These are phyloP conservation scores for Tetropium fuscum DNA, from an alignment of 2,888 invertebrate genomes.

Conservation along the genomic window DNA sequence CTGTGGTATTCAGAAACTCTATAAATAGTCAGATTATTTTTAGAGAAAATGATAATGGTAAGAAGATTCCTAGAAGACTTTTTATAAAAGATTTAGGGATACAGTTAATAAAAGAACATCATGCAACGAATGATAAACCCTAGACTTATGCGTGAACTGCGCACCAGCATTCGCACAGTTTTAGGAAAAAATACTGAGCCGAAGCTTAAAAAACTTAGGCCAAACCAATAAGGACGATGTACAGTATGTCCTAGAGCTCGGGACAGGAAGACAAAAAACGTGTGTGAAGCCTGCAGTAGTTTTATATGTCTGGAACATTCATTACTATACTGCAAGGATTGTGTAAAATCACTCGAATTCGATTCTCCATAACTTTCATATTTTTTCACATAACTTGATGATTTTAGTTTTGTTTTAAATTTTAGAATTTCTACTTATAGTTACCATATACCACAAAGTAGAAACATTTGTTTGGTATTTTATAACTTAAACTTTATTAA, in stretches of 20 bases:
- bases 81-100: constrained; percentile 17
- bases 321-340: not conserved
- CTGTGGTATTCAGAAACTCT: no score
- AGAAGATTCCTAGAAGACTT: constrained; percentile 2
- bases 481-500: not conserved
- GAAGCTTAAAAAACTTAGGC: constrained; percentile 3
- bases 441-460: not conserved
- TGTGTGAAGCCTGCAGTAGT: constrained; percentile 29
- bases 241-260: constrained; percentile 9
- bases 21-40: no score
- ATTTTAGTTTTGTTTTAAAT: not conserved
- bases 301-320: constrained; percentile 6
- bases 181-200: constrained; percentile 16
- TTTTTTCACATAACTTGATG: not conserved
- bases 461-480: not conserved
- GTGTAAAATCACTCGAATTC: not conserved
- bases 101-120: constrained; percentile 18
- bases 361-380: not conserved
- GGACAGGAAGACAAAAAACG: constrained; percentile 17
- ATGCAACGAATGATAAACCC: constrained; percentile 20
- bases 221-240: constrained; percentile 24
- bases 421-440: not conserved
- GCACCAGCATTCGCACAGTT: constrained; percentile 17
- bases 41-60: no score
- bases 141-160: constrained; percentile 22